phyloP scores from a whole-genome alignment of 2,797 vertebrate genomes.

The Sarcophilus harrisii region DNA sequence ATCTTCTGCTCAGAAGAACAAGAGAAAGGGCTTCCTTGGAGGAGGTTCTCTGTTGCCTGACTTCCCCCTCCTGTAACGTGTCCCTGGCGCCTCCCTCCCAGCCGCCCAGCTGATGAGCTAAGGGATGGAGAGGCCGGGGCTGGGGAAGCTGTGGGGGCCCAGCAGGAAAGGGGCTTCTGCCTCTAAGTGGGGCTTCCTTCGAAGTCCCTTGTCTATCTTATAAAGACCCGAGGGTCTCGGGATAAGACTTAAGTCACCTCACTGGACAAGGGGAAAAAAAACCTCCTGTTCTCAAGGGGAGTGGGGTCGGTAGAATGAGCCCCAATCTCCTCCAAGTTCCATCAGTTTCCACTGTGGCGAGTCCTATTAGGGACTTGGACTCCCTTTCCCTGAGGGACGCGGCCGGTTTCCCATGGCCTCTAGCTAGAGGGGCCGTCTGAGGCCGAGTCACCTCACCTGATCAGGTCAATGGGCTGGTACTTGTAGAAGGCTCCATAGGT shows the following conservation, averaged over 20 bases:
- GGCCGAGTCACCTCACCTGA: conserved; percentile 89
- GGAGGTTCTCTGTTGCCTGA: not conserved
- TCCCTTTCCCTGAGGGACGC: fast-evolving
- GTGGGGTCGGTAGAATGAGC: not conserved
- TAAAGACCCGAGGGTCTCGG: fast-evolving
- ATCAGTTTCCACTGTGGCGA: not conserved
- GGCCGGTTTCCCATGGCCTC: not conserved
- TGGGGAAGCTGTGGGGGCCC: not conserved
- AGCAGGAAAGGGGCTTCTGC: not conserved
- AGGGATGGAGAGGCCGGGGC: not conserved
- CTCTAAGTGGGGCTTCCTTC: not conserved
- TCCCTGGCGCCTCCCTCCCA: not conserved
- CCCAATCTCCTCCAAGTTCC: not conserved
- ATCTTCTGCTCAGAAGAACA: not conserved
- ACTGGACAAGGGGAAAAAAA: not conserved
- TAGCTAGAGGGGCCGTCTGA: not conserved
- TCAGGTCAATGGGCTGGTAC: conserved; percentile 95
- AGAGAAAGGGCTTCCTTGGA: not conserved
- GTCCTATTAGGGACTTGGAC: too few species aligned
- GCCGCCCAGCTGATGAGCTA: not conserved
- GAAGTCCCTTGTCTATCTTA: not conserved
- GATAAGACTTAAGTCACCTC: not conserved
- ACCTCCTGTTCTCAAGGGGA: fast-evolving
- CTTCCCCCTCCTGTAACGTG: not conserved
- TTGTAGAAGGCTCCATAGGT: conserved; percentile 97